Base-by-base conservation (phyloP, 2,888 invertebrate genomes). In the Macrosoma leucophasiata region DNA sequence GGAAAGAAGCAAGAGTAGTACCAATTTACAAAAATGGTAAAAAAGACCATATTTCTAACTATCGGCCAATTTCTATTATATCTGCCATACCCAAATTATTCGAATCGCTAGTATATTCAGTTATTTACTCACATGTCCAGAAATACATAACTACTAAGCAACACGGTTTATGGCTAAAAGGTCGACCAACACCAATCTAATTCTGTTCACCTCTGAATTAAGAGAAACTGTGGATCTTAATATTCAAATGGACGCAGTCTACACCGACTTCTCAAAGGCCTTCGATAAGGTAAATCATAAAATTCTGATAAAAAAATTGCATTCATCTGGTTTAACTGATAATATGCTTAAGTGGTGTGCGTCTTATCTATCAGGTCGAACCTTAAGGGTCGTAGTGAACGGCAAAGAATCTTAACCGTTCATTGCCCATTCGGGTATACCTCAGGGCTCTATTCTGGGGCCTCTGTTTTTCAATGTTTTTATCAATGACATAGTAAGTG, bases 361-460 rank as follows among this genome's bases (percentile, higher is more conserved):
- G 6, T 52, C 48, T 6, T 48, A 48, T 21, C 28, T 50, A 4
- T 6, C 19, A 2, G 40, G 43, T 21, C 20, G 45, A 12, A 33
- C 22, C 0, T 47, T 47, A 21, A 43, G 21, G 11, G 46, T 52
- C 10, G 38, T 29, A 1, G 20, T 48, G 0, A 35, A 43, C 13
- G 42, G 42, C 4, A 33, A 11, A 7, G n/a, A 20, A 11, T 50
- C 44, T 9, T 12, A 29, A 3, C 8, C n/a, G 10, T 9, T 25
- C 2, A n/a, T 5, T 3, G 38, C 40, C 7, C 29, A 19, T 1
- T 43, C 46, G 3, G 46, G 51, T 2, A 43, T 49, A 5, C 40
- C 43, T 0, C 51, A 49, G 11, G 49, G 49, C 1, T 47, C 41
- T 4, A 39, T 39, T 13, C 13, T 48, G 6, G 46, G 41, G 2